A percentile compares a stretch with the other conserved stretches of the same genome.
These are phyloP conservation scores for Zapus hudsonius DNA, from an alignment of 2,113 vertebrate species.

Conservation along the genomic window DNA sequence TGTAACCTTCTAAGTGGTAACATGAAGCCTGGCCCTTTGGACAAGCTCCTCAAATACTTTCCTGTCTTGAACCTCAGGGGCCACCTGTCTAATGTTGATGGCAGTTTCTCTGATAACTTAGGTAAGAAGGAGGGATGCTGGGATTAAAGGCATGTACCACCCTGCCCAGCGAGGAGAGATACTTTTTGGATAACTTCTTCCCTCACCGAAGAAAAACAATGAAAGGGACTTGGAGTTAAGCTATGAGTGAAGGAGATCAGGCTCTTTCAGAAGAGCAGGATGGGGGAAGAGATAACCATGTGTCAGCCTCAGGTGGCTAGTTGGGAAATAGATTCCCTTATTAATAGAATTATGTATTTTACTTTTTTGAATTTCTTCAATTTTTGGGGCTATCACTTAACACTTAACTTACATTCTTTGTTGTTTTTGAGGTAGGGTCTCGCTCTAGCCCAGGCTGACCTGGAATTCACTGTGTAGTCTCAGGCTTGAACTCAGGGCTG, in stretches of 20 bases:
- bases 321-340: background rate
- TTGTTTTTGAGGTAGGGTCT: too few species aligned
- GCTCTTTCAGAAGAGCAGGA: background rate
- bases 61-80: constrained; percentile 21
- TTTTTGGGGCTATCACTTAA: background rate
- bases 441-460: too few species aligned
- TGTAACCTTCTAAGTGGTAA: constrained; percentile 11
- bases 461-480: too few species aligned
- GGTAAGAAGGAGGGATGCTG: too few species aligned
- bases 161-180: too few species aligned
- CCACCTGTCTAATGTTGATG: background rate
- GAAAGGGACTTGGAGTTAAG: background rate
- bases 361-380: constrained; percentile 25
- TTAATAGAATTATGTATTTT: background rate
- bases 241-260: background rate
- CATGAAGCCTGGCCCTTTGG: background rate
- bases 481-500: too few species aligned
- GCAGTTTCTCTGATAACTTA: background rate
- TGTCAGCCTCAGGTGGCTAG: background rate
- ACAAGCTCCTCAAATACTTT: constrained; percentile 9
- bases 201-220: background rate
- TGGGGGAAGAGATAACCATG: background rate
- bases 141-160: too few species aligned
- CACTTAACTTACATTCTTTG: too few species aligned
- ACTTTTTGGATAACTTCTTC: background rate